Base-by-base conservation (phyloP, 2,888 invertebrate genomes). In the Tetanocera ferruginea region DNA sequence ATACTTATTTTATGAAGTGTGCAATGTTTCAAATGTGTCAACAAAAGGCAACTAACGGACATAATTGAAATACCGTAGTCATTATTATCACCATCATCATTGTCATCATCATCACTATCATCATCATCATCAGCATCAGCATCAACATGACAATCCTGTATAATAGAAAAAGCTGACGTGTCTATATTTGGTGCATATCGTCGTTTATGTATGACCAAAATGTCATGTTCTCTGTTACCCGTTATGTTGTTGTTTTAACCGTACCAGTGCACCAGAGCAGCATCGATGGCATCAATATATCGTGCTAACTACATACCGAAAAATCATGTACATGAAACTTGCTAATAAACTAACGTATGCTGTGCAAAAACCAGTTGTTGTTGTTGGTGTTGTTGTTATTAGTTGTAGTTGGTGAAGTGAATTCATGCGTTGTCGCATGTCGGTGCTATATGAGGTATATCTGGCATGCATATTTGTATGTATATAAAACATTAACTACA, bases 161-260 rank as follows among this genome's bases (percentile, higher is more conserved):
- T 51, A 69, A 69, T 43, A 43, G 57, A 5, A 31, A 71, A 55
- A 71, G 71, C 31, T 55, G 43, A 37, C 60, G 9, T 72, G 23
- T 57, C 72, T 72, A 57, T 37, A 72, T 72, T 57, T 60, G 37
- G 70, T 70, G 28, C 52, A 70, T 25, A 28, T 31, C 64, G 64
- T 28, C 14, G 28, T 25, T 17, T 37, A 43, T 43, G 9, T 37
- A 72, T 60, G 14, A 37, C 72, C 72, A 72, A 72, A 57, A 72
- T 72, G 60, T 72, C 72, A 57, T 14, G 19, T 14, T 11, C 14
- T 9, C 5, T 60, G 17, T 17, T 60, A 51, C 6, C n/a, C 31
- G 25, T 28, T 19, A 11, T 23, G 51, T 69, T 51, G 51, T 28
- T 69, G 69, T 69, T 69, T 43, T 43, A 43, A 3, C 43, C 11